Conservation (phyloP, 1,140 invertebrate species). For the Ylistrum balloti region DNA sequence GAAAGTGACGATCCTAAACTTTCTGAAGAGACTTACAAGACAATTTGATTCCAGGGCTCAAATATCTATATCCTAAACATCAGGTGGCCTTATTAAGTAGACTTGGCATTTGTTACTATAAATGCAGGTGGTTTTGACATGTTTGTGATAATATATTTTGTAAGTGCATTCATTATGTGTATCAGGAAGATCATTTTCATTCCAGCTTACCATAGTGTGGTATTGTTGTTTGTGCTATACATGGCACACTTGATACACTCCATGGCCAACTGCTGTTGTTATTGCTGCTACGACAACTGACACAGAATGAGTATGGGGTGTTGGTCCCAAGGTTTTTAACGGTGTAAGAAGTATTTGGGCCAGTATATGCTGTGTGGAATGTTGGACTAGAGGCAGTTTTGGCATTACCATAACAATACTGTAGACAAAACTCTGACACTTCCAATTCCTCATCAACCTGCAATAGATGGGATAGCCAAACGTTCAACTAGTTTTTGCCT, state of each 20-base stretch:
- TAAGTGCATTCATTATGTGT: too few relatives aligned
- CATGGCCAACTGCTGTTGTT: conserved; percentile 62
- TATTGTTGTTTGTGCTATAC: conserved; percentile 71
- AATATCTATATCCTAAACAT: too few relatives aligned
- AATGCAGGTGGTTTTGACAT: too few relatives aligned
- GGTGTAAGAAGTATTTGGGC: conserved; percentile 68
- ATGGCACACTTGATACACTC: conserved; percentile 77
- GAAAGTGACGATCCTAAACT: too few relatives aligned
- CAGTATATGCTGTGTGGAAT: conserved; percentile 76
- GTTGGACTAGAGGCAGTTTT: conserved; percentile 66
- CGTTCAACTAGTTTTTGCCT: too few relatives aligned
- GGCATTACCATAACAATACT: conserved; percentile 73
- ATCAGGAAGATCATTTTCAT: too few relatives aligned
- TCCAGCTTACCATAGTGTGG: conserved; percentile 78
- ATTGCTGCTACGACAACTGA: conserved; percentile 71
- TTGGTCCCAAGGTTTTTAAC: conserved; percentile 75
- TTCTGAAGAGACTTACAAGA: too few relatives aligned
- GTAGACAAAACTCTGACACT: conserved; percentile 74
- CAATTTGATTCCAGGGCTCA: too few relatives aligned
- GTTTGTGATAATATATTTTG: too few relatives aligned
- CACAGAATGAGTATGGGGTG: conserved; percentile 76
- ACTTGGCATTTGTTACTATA: too few relatives aligned
- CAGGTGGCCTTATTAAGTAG: too few relatives aligned
- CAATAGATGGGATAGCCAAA: conserved; percentile 37
- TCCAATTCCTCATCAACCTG: conserved; percentile 78